Conservation (phyloP, 1,140 invertebrate species). For the Cataglyphis hispanica region DNA sequence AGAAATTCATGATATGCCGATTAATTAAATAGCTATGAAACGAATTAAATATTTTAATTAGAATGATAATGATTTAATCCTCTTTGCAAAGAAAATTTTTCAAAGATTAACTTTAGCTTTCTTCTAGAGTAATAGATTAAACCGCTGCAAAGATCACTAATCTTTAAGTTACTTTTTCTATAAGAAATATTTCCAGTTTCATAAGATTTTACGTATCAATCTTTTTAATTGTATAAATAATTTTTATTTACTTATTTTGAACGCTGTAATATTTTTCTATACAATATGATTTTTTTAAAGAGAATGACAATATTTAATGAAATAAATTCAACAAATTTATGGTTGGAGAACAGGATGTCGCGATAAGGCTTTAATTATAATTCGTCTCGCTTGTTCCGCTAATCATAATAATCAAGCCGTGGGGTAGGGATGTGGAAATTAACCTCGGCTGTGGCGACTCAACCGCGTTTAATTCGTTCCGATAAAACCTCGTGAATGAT, state of each 20-base stretch:
- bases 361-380: slow-evolving; percentile 6
- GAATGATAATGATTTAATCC: background rate
- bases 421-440: slow-evolving; percentile 9
- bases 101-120: background rate
- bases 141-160: background rate
- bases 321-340: background rate
- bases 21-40: background rate
- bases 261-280: background rate
- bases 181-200: background rate
- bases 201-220: background rate
- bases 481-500: slow-evolving; percentile 46
- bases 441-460: slow-evolving; percentile 21
- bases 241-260: no score
- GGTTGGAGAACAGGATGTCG: slow-evolving; percentile 9
- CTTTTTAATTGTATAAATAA: slow-evolving; percentile 1
- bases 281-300: background rate
- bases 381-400: background rate
- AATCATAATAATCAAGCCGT: background rate
- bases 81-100: background rate
- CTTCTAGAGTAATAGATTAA: background rate
- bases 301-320: background rate
- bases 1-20: background rate
- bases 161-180: slow-evolving; percentile 17
- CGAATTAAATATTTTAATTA: background rate
- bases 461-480: slow-evolving; percentile 26